A percentile compares a stretch with the other conserved stretches of the same genome.
phyloP scores from a whole-genome alignment of 2,113 vertebrate species.

The Trochalopteron elliotii region DNA sequence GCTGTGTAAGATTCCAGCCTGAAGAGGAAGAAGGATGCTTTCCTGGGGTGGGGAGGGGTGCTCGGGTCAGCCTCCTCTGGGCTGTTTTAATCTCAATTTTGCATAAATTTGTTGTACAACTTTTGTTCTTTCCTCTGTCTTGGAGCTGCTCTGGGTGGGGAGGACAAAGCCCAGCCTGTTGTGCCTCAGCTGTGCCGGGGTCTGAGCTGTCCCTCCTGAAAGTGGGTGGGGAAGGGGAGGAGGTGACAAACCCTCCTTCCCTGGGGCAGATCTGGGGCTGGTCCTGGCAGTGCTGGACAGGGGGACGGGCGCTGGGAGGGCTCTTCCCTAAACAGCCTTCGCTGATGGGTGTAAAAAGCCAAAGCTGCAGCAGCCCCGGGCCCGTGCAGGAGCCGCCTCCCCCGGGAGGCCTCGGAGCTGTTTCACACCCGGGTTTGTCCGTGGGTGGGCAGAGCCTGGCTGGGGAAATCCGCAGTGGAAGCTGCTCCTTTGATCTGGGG shows the following conservation, averaged over 20 bases:
- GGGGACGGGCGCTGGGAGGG: neutral
- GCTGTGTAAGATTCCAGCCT: neutral
- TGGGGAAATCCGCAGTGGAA: neutral
- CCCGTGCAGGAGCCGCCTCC: neutral
- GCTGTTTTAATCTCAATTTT: neutral
- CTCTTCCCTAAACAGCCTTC: neutral
- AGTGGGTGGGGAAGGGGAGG: fast-evolving
- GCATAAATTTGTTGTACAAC: neutral
- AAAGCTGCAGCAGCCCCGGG: neutral
- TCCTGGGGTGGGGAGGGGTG: neutral
- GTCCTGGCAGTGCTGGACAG: neutral
- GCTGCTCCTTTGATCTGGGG: neutral
- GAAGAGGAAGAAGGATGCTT: neutral
- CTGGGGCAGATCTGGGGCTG: neutral
- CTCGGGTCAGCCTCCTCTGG: neutral
- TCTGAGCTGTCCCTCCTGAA: neutral
- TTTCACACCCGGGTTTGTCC: neutral
- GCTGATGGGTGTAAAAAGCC: neutral
- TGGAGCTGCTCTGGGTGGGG: neutral
- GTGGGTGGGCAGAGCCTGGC: neutral
- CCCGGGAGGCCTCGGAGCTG: neutral
- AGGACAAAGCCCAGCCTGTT: neutral
- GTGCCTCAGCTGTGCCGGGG: fast-evolving
- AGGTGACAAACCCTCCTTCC: fast-evolving
- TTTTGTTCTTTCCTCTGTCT: neutral